Percentiles rank a stretch among this genome's conserved stretches.
Conservation (phyloP, 2,797 vertebrate genomes). For the Tapera naevia region DNA sequence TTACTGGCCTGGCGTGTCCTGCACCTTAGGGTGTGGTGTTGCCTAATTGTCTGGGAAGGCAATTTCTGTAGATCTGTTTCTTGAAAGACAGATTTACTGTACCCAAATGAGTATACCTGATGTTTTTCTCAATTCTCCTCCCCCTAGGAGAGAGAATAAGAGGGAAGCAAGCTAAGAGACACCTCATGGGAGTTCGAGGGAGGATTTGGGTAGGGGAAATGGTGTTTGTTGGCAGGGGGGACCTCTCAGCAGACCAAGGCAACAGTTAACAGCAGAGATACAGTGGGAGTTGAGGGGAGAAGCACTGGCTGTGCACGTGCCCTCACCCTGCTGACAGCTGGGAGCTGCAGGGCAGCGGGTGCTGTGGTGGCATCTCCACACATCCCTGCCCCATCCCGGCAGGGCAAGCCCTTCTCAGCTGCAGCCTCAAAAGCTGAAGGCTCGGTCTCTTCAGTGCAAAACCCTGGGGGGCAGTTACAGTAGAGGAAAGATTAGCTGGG, state of each 20-base stretch:
- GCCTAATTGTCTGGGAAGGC: neutral
- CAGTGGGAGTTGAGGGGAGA: no score
- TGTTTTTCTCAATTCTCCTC: neutral
- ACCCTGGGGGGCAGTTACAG: neutral
- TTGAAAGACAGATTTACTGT: neutral
- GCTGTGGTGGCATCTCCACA: accelerated
- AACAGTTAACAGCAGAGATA: neutral
- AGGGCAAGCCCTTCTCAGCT: accelerated
- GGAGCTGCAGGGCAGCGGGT: accelerated
- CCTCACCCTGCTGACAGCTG: neutral
- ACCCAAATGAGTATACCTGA: neutral
- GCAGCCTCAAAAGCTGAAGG: neutral
- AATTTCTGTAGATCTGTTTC: neutral
- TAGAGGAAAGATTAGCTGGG: neutral
- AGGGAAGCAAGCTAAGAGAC: neutral
- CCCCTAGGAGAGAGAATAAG: neutral
- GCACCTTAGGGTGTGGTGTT: neutral
- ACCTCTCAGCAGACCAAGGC: neutral
- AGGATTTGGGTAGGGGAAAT: neutral
- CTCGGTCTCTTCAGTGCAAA: neutral
- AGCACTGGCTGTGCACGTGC: no score
- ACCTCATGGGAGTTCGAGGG: accelerated
- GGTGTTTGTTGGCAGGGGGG: no score
- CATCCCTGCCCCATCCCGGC: accelerated
- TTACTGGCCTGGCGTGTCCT: neutral